phyloP scores from a whole-genome alignment of 2,888 invertebrate genomes.

The Meganola albula region DNA sequence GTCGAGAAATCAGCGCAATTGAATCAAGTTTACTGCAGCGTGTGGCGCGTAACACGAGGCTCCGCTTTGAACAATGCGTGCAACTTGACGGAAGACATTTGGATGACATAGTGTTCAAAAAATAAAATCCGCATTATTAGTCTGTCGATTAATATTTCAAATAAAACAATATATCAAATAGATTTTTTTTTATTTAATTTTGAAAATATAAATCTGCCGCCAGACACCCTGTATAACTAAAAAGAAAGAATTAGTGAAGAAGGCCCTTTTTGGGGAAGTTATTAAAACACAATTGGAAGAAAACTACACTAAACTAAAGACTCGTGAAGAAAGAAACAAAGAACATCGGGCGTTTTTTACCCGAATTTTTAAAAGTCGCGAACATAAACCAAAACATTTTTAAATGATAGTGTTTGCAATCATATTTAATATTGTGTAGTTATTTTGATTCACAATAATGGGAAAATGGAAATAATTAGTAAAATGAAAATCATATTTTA shows the following conservation, averaged over 20 bases:
- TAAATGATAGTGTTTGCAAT: too few relatives aligned
- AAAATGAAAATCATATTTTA: neutral
- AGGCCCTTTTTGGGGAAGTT: neutral
- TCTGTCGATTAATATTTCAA: conserved; percentile 5
- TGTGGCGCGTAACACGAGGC: conserved; percentile 24
- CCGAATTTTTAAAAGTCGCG: too few relatives aligned
- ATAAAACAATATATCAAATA: conserved; percentile 11
- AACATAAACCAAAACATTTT: too few relatives aligned
- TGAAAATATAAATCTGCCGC: too few relatives aligned
- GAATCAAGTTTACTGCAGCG: too few relatives aligned
- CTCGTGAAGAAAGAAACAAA: neutral
- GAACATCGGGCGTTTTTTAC: too few relatives aligned
- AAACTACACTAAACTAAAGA: neutral
- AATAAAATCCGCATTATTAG: conserved; percentile 20
- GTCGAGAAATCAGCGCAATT: conserved; percentile 20
- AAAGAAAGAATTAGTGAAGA: conserved; percentile 3
- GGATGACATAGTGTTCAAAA: conserved; percentile 20
- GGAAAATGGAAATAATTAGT: neutral
- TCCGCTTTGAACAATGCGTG: conserved; percentile 24
- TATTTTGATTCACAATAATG: neutral
- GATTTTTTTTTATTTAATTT: conserved; percentile 12
- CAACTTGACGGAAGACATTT: conserved; percentile 23
- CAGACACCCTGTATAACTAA: too few relatives aligned
- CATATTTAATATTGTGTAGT: neutral
- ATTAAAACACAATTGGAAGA: neutral